Conservation (phyloP, 2,888 invertebrate species). For the Microctonus brassicae region DNA sequence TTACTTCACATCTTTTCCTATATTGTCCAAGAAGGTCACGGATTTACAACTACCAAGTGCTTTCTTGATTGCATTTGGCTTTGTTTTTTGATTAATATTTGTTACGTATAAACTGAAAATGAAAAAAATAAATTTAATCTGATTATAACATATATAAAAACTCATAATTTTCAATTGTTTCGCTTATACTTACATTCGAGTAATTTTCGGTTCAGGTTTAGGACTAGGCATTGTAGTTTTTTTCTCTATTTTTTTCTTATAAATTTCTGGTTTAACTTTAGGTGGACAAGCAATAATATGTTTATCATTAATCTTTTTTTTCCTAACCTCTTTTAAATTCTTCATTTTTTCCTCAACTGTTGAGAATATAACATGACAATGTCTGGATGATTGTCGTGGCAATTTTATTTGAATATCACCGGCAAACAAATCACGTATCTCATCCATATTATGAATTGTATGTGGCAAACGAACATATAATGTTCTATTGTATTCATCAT, state of each 20-base stretch:
- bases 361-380: constrained; percentile 58
- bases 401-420: constrained; percentile 55
- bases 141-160: background rate
- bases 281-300: constrained; percentile 47
- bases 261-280: constrained; percentile 22
- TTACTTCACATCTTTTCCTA: constrained; percentile 1
- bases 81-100: constrained; percentile 54
- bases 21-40: constrained; percentile 48
- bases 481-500: constrained; percentile 48
- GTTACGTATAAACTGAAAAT: constrained; percentile 52
- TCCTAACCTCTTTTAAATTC: constrained; percentile 50
- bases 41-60: constrained; percentile 51
- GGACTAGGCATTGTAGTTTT: constrained; percentile 49
- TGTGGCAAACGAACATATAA: constrained; percentile 57
- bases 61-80: constrained; percentile 49
- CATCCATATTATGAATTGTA: constrained; percentile 51
- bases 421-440: constrained; percentile 54
- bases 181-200: constrained; percentile 52
- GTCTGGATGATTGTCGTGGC: constrained; percentile 54
- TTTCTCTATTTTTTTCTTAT: constrained; percentile 40
- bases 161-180: background rate
- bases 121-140: constrained; percentile 1
- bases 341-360: constrained; percentile 51
- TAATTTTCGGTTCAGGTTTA: constrained; percentile 41
- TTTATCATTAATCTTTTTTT: constrained; percentile 50